Evolutionary conservation across 2,797 vertebrate species (phyloP).

Genomic region (Natrix natrix): DNA sequence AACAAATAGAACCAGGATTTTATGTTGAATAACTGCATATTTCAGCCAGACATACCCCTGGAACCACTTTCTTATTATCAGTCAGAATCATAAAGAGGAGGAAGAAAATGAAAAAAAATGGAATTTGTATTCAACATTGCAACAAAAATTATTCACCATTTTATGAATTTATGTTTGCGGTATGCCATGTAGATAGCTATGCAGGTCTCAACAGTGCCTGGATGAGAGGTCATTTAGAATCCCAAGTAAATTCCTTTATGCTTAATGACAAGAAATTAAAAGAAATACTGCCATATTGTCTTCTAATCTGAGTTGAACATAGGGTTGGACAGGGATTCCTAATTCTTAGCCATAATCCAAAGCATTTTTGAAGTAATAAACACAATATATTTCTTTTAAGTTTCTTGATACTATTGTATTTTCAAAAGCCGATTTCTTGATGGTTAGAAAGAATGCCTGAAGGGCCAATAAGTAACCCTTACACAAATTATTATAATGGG

Average conservation of each 20-base stretch:
- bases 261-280: not conserved
- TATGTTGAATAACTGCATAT: not conserved
- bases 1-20: too few relatives aligned
- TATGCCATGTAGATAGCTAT: not conserved
- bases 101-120: not conserved
- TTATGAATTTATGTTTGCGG: not conserved
- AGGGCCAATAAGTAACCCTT: slow-evolving; percentile 21
- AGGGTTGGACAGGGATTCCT: not conserved
- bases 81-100: not conserved
- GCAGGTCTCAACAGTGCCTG: not conserved
- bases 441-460: slow-evolving; percentile 3
- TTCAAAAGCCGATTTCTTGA: slow-evolving; percentile 28
- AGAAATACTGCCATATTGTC: not conserved
- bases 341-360: not conserved
- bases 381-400: fast-evolving
- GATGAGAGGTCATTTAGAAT: not conserved
- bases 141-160: not conserved
- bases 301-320: not conserved
- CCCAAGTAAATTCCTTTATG: not conserved
- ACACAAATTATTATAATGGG: slow-evolving; percentile 31
- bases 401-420: not conserved
- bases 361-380: not conserved
- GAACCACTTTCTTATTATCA: not conserved
- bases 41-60: not conserved
- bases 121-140: not conserved